These are phyloP conservation scores for Calyptommatus sinebrachiatus DNA, from an alignment of 2,113 vertebrate species.

Conservation along the genomic window DNA sequence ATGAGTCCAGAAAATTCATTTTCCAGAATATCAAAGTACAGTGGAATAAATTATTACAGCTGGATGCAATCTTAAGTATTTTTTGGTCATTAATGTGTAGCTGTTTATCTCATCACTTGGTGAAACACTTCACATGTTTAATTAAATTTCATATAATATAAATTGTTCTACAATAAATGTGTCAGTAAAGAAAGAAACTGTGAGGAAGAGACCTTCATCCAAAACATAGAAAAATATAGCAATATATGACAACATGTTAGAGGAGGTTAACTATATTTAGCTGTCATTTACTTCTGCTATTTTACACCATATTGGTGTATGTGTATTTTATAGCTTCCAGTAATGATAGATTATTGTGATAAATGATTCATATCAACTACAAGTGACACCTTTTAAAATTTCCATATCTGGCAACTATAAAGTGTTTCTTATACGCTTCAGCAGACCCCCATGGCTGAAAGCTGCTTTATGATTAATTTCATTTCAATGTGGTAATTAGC, in stretches of 20 bases:
- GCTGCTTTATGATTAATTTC: constrained; percentile 73
- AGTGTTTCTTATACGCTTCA: constrained; percentile 58
- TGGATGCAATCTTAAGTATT: too few species aligned
- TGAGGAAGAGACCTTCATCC: not conserved
- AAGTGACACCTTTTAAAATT: constrained; percentile 62
- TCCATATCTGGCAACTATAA: constrained; percentile 66
- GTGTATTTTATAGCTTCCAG: constrained; percentile 66
- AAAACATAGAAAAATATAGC: not conserved
- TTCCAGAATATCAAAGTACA: too few species aligned
- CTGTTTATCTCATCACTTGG: too few species aligned
- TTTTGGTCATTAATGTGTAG: too few species aligned
- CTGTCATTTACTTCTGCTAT: constrained; percentile 56
- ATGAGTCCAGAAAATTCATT: too few species aligned
- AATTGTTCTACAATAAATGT: too few species aligned
- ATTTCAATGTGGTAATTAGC: constrained; percentile 70
- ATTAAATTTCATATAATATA: too few species aligned
- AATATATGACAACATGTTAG: constrained; percentile 2
- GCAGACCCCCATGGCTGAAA: constrained; percentile 55
- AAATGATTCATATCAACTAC: constrained; percentile 69
- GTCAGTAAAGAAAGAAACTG: not conserved
- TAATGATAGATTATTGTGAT: constrained; percentile 69
- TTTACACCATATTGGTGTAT: constrained; percentile 60
- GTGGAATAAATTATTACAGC: too few species aligned
- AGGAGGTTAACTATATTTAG: not conserved
- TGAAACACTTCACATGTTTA: too few species aligned